These are phyloP conservation scores for Acridotheres tristis DNA, from an alignment of 2,797 vertebrate species.

Conservation along the genomic window DNA sequence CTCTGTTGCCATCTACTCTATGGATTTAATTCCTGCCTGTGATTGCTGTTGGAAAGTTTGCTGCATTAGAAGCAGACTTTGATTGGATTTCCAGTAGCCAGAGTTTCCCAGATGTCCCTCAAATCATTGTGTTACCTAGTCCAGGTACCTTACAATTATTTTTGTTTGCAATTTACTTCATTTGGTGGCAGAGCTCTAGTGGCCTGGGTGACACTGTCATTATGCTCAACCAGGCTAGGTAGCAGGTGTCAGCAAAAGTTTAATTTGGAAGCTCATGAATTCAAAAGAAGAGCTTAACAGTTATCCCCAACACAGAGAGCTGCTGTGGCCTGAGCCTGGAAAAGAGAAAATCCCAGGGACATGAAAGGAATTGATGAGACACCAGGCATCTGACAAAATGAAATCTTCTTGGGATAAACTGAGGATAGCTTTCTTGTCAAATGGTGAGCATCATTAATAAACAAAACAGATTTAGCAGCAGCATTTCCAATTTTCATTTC, in stretches of 20 bases:
- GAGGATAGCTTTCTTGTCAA: background rate
- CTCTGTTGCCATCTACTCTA: background rate
- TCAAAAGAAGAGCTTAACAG: conserved; percentile 44
- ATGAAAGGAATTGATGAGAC: conserved; percentile 52
- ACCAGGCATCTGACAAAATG: background rate
- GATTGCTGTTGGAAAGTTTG: conserved; percentile 29
- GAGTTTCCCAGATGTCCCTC: background rate
- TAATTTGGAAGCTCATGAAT: conserved; percentile 67
- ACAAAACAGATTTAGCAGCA: background rate
- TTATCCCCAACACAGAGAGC: conserved; percentile 38
- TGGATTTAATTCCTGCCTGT: conserved; percentile 16
- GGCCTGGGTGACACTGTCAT: background rate
- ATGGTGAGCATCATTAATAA: background rate
- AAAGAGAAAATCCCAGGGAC: conserved; percentile 49
- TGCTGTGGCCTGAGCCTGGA: conserved; percentile 43
- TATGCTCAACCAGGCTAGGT: conserved; percentile 4
- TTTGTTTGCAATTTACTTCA: accelerated
- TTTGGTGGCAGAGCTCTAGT: background rate
- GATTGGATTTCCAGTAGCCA: background rate
- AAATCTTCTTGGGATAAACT: background rate
- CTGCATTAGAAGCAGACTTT: background rate
- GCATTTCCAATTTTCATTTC: background rate
- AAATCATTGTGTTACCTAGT: background rate
- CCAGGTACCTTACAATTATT: background rate
- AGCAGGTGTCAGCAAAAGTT: conserved; percentile 67